Evolutionary conservation across 2,113 vertebrate genomes (phyloP), one percentile per base, ranked within the genome.

Genomic region (Saccopteryx bilineata): DNA sequence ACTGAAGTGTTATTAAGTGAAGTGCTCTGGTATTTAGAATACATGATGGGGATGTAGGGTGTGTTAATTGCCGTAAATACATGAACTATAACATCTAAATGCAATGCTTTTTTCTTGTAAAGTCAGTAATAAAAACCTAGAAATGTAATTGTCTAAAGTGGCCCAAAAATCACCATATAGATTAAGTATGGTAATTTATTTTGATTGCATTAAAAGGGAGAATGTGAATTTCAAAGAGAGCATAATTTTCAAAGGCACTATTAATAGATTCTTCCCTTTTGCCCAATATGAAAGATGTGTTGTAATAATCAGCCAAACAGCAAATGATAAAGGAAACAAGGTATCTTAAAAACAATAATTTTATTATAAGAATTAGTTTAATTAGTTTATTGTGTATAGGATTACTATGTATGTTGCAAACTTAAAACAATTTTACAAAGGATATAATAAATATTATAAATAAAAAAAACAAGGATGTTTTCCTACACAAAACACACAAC

Each of bases 1-100:
- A 92, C 75, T 96, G 80, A 94, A 97, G 74, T 96, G 96, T 75
- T 76, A 96, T 98, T 98, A 97, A 96, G 63, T 93, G 88, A 87
- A 95, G 94, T 23, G 0, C 92, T 85, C 46, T 56, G 81, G 50
- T 92, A 87, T 97, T 98, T 90, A 96, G 91, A 94, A 93, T 28
- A 61, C 19, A 72, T 7, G 13, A 87, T 12, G 69, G 52, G 9
- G 76, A 9, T 91, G 7, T 90, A 46, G 93, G 71, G 15, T 96
- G 90, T 97, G 60, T 78, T 92, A 97, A 89, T 90, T 95, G 90
- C 80, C 82, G 91, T 65, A 94, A 96, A 90, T 69, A 96, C 79
- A 87, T 87, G 71, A 91, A 97, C 88, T 82, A 48, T 85, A 88
- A 93, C 72, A 86, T 95, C 0, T 0, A 75, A 52, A 33, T 63